Evolutionary conservation across 2,113 vertebrate genomes (phyloP).

Genomic region (Callospermophilus lateralis): DNA sequence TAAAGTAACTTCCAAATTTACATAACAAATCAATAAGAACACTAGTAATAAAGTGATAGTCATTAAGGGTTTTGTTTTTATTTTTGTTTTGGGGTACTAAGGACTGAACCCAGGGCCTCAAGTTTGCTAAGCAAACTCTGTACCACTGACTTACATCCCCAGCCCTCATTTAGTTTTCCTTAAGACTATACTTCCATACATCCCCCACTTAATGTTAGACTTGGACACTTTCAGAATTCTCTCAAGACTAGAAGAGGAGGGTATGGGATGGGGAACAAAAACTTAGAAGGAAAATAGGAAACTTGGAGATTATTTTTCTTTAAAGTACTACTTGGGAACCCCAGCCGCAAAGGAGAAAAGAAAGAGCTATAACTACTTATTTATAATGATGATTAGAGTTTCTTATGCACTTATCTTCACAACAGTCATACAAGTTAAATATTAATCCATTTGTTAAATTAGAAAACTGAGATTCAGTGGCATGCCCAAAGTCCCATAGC

Average conservation of each 20-base stretch:
- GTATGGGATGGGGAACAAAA: neutral
- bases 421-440: neutral
- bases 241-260: neutral
- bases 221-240: constrained; percentile 26
- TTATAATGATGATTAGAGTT: neutral
- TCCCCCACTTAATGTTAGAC: neutral
- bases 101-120: too few relatives aligned
- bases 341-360: neutral
- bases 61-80: neutral
- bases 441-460: neutral
- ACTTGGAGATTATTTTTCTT: constrained; percentile 44
- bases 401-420: neutral
- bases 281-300: neutral
- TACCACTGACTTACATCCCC: too few relatives aligned
- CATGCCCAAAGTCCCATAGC: neutral
- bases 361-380: neutral
- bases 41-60: neutral
- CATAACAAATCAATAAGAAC: neutral
- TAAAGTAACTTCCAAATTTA: neutral
- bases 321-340: neutral
- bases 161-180: neutral
- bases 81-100: too few relatives aligned
- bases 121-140: too few relatives aligned
- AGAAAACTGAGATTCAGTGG: neutral
- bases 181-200: neutral